Evolutionary conservation across 2,888 invertebrate genomes (phyloP).

Genomic region (Pseudeuparius sepicola): DNA sequence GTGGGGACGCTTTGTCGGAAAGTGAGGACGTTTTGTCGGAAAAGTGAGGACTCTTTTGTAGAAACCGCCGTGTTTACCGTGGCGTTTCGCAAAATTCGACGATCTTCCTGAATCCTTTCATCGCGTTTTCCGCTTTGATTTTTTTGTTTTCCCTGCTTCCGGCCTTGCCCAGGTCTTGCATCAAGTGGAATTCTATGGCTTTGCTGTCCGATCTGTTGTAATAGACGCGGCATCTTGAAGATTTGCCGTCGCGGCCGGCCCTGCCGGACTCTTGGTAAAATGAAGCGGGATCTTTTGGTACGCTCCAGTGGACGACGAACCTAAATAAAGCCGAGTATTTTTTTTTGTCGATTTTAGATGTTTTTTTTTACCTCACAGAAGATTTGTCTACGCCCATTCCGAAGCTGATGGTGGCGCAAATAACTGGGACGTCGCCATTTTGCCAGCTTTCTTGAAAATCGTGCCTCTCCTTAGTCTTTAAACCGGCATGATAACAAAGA

Average conservation of each 20-base stretch:
- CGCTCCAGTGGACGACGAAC: conserved; percentile 94
- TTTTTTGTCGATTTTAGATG: conserved; percentile 1
- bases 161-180: conserved; percentile 55
- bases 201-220: conserved; percentile 75
- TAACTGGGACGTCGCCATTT: conserved; percentile 75
- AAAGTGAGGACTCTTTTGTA: no score
- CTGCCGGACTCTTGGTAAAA: conserved; percentile 96
- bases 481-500: conserved; percentile 82
- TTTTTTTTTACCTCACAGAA: conserved; percentile 57
- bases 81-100: conserved; percentile 77
- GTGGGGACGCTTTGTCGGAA: no score
- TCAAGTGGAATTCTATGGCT: conserved; percentile 69
- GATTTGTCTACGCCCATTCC: conserved; percentile 99
- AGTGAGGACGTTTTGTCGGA: no score
- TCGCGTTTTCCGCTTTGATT: conserved; percentile 50
- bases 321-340: conserved; percentile 39
- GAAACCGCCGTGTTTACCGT: conserved; percentile 49
- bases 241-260: conserved; percentile 90
- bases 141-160: conserved; percentile 42
- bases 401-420: conserved; percentile 95
- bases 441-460: conserved; percentile 89
- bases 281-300: conserved; percentile 88
- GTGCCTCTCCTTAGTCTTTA: conserved; percentile 63
- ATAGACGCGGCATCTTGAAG: conserved; percentile 85
- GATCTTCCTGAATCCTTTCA: conserved; percentile 74